Base-by-base conservation (phyloP, 1,140 invertebrate species). In the Homalodisca vitripennis region DNA sequence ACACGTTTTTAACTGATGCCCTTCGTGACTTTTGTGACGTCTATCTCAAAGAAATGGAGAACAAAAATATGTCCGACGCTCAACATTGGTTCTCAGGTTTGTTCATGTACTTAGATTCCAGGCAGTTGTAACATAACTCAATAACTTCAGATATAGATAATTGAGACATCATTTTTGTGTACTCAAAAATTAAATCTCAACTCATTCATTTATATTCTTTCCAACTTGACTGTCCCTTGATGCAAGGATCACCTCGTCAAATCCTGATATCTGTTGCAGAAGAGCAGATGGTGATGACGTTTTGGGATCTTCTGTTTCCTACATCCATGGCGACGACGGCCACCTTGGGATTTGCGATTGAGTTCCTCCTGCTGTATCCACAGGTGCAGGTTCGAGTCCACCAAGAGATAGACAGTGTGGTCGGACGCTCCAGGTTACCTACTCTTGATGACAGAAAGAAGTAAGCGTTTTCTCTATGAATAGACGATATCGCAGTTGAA, bases 391-490 rank as follows among this genome's bases (percentile, higher is more conserved):
- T 81, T 0, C 84, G 84, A 66, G 80, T 92, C 1, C 87, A 89
- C 69, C 74, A 83, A 3, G 91, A 94, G 74, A 84, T 93, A 29
- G 86, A 91, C 65, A 70, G 79, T 17, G 86, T 90, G 0, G 82
- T 93, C 12, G 90, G 89, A 1, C 78, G 78, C 17, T 81, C 82
- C 32, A 80, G 88, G 12, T 64, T 84, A 2, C 86, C 88, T 0
- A 84, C 78, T 1, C 77, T 90, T 29, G 82, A 86, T 30, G 90
- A 93, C 76, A 81, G 87, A 68, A 77, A 78, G 48, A 80, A 78
- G 83, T 84, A 78, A 66, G 70, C 64, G 29, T 27, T 27, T 26
- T n/a, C n/a, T n/a, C n/a, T n/a, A n/a, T n/a, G n/a, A n/a, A n/a
- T n/a, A n/a, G n/a, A n/a, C n/a, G n/a, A n/a, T n/a, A n/a, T n/a